Evolutionary conservation across 23 tunicate genomes (phyloP).

Genomic region (Trididemnum nubilum): DNA sequence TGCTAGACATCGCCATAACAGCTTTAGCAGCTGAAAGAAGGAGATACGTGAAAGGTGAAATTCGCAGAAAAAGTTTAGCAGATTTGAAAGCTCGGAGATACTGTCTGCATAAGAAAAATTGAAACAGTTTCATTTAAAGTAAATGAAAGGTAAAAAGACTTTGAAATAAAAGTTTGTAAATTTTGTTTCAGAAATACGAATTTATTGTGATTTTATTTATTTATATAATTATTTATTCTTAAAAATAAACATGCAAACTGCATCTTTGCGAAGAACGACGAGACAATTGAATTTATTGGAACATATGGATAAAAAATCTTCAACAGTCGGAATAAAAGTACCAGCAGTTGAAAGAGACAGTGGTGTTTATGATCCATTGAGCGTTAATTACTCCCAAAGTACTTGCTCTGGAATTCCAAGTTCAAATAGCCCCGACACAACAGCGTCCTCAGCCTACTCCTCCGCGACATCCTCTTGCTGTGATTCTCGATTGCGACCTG

Average conservation of each 20-base stretch:
- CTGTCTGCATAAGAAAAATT: neutral
- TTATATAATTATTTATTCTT: too few species aligned
- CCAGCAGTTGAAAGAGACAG: slow-evolving; percentile 33
- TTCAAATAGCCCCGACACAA: neutral
- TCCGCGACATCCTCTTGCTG: slow-evolving; percentile 61
- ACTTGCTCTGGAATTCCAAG: slow-evolving; percentile 14
- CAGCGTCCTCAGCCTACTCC: slow-evolving; percentile 53
- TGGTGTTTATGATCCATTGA: slow-evolving; percentile 18
- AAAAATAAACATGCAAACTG: neutral
- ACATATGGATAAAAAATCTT: neutral
- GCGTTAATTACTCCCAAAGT: slow-evolving; percentile 14
- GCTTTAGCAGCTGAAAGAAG: neutral
- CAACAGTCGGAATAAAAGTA: neutral
- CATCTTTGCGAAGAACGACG: neutral
- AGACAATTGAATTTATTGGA: neutral
- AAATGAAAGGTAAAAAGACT: too few species aligned
- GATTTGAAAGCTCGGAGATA: too few species aligned
- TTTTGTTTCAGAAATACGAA: too few species aligned
- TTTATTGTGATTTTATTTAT: too few species aligned
- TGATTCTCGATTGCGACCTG: slow-evolving; percentile 2
- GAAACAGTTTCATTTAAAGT: neutral
- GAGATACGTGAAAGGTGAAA: neutral
- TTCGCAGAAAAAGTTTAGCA: too few species aligned
- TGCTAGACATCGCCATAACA: slow-evolving; percentile 11
- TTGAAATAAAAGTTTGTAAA: too few species aligned